Evolutionary conservation across 2,113 vertebrate genomes (phyloP).

Genomic region (Dendropsophus ebraccatus): DNA sequence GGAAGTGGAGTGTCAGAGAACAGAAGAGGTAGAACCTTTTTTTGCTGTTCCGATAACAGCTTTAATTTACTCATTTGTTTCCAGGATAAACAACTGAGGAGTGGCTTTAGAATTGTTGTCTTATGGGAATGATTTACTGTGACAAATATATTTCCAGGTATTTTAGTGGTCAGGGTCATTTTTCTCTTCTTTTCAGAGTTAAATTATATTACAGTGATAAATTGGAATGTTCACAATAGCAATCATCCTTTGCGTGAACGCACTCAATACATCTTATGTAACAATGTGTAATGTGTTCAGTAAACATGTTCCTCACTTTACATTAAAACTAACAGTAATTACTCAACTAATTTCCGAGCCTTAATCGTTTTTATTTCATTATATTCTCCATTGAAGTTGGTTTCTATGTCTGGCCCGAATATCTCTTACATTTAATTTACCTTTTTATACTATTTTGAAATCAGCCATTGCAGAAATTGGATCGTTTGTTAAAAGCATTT

Average conservation of each 20-base stretch:
- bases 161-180: neutral
- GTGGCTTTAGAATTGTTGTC: neutral
- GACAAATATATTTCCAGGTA: neutral
- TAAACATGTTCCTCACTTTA: constrained; percentile 22
- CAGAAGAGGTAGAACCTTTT: too few relatives aligned
- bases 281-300: constrained; percentile 1
- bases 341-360: constrained; percentile 1
- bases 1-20: too few relatives aligned
- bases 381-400: neutral
- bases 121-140: neutral
- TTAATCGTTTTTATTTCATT: constrained; percentile 19
- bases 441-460: constrained; percentile 41
- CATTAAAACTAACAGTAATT: constrained; percentile 27
- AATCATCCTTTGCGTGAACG: neutral
- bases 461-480: constrained; percentile 41
- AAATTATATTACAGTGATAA: neutral
- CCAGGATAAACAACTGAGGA: neutral
- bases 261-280: constrained; percentile 1
- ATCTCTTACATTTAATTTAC: constrained; percentile 41
- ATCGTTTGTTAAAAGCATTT: constrained; percentile 53
- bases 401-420: neutral
- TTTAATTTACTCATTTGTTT: neutral
- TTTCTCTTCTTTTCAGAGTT: neutral
- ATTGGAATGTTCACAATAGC: neutral
- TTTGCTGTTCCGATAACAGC: too few relatives aligned